phyloP scores from a whole-genome alignment of 2,888 invertebrate species.

The Coecobrya sp. region DNA sequence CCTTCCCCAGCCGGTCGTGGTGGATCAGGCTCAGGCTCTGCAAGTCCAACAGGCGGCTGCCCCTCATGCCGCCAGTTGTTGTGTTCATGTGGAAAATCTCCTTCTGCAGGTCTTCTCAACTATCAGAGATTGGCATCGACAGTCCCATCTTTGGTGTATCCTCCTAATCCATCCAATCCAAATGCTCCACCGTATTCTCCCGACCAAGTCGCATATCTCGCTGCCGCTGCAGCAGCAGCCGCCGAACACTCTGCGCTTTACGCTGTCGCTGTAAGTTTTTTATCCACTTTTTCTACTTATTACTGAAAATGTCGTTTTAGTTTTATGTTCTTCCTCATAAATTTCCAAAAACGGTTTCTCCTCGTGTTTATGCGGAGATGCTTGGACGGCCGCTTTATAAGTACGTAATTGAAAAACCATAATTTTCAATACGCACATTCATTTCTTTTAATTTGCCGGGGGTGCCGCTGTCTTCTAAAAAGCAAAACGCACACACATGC shows the following conservation, averaged over 20 bases:
- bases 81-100: slow-evolving; percentile 87
- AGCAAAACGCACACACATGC: background rate
- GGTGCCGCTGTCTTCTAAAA: slow-evolving; percentile 67
- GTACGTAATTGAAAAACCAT: slow-evolving; percentile 24
- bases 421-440: background rate
- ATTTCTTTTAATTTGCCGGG: slow-evolving; percentile 48
- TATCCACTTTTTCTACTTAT: background rate
- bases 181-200: slow-evolving; percentile 85
- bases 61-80: slow-evolving; percentile 86
- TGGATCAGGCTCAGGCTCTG: slow-evolving; percentile 72
- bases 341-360: slow-evolving; percentile 21
- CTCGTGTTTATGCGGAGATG: background rate
- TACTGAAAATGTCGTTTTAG: slow-evolving; percentile 28
- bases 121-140: slow-evolving; percentile 87
- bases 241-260: slow-evolving; percentile 86
- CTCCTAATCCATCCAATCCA: slow-evolving; percentile 83
- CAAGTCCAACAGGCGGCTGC: slow-evolving; percentile 84
- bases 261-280: slow-evolving; percentile 86
- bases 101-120: slow-evolving; percentile 88
- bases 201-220: slow-evolving; percentile 86
- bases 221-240: slow-evolving; percentile 86
- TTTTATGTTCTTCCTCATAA: slow-evolving; percentile 33
- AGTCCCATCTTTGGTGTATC: slow-evolving; percentile 86
- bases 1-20: slow-evolving; percentile 85
- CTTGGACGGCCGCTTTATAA: background rate